Conservation (phyloP, 2,797 vertebrate species). For the Echiichthys vipera region DNA sequence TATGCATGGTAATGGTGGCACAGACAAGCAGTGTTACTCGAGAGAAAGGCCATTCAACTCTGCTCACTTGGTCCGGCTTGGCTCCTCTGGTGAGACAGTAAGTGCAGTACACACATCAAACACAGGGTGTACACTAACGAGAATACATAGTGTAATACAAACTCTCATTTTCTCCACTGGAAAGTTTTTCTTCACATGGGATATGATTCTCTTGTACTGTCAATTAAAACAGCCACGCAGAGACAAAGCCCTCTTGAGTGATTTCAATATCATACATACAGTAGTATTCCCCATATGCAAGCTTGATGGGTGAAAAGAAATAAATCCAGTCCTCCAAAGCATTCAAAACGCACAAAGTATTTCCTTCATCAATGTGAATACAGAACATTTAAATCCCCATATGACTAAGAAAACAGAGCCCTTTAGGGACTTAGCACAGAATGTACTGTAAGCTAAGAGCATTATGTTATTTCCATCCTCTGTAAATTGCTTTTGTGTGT, state of each 20-base stretch:
- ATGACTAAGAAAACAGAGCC: slow-evolving; percentile 59
- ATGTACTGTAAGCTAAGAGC: slow-evolving; percentile 62
- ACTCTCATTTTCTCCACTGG: slow-evolving; percentile 30
- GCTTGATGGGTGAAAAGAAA: slow-evolving; percentile 39
- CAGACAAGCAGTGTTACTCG: slow-evolving; percentile 70
- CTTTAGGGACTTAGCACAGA: slow-evolving; percentile 62
- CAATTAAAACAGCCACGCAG: slow-evolving; percentile 58
- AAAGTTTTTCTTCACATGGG: slow-evolving; percentile 47
- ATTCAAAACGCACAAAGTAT: slow-evolving; percentile 40
- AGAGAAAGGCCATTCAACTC: slow-evolving; percentile 73
- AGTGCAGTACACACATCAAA: slow-evolving; percentile 20
- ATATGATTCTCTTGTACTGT: slow-evolving; percentile 47
- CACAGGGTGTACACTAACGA: slow-evolving; percentile 46
- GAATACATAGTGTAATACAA: slow-evolving; percentile 44
- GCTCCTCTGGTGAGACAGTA: slow-evolving; percentile 33
- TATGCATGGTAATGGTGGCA: slow-evolving; percentile 76
- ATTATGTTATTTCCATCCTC: slow-evolving; percentile 62
- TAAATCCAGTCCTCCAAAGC: slow-evolving; percentile 44
- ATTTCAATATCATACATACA: slow-evolving; percentile 44
- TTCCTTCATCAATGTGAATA: slow-evolving; percentile 57
- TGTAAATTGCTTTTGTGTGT: slow-evolving; percentile 72
- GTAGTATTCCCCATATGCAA: slow-evolving; percentile 24
- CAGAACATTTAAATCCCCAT: slow-evolving; percentile 62
- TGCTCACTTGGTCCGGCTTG: slow-evolving; percentile 58
- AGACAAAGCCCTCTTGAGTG: slow-evolving; percentile 42